Evolutionary conservation across 2,797 vertebrate genomes (phyloP), one percentile per base, ranked within the genome.

Genomic region (Taenioides sp.): DNA sequence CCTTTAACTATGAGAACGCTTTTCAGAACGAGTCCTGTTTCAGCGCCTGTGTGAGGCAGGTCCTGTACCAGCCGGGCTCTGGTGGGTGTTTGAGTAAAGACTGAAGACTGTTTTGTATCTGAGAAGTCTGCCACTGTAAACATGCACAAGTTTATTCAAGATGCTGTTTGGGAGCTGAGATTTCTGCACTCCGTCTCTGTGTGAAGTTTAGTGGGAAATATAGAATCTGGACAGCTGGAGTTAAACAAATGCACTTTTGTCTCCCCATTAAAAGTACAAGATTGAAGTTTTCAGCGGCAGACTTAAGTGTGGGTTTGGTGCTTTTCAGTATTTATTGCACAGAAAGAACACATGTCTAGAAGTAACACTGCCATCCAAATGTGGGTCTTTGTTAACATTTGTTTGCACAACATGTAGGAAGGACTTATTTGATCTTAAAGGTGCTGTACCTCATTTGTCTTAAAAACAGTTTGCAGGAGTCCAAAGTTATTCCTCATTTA

Each of bases 171-270:
- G 7, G 37, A 64, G 62, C 14, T 23, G 62, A 64, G 22, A 64
- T 25, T 47, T 43, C 37, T 64, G n/a, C 34, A 25, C 37, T 43
- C 43, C 10, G 0, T 9, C 62, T 23, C 34, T 12, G 20, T 43
- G 62, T 64, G 62, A 64, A 23, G 62, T 64, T 64, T 64, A 43
- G 37, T 43, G 37, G 11, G 34, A 63, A 40, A 63, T 63, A n/a
- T 23, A 23, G 14, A 47, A 25, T 43, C 1, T 23, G 37, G 25
- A 43, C 62, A 64, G n/a, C 37, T 43, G 62, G 37, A 23, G 37
- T 17, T 23, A 47, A 64, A 47, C 40, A 64, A 40, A 64, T 63
- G 60, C 14, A 40, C 61, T 63, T 63, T 47, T 43, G 37, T 43
- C 62, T 64, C 34, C 6, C 11, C 37, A 43, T 37, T 64, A 11